phyloP scores from a whole-genome alignment of 2,888 invertebrate genomes.

The Leptura quadrifasciata region DNA sequence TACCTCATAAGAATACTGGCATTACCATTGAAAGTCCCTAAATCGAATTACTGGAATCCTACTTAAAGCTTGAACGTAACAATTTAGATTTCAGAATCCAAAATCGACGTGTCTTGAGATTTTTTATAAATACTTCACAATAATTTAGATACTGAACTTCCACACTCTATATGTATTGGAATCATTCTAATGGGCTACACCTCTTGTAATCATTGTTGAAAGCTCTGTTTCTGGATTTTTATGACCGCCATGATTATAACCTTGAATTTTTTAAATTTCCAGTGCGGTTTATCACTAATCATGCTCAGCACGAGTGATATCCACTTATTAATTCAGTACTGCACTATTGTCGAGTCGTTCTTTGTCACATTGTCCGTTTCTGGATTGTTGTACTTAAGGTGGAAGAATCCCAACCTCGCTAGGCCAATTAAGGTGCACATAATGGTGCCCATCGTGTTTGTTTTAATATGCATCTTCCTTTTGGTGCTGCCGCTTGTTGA shows the following conservation, averaged over 20 bases:
- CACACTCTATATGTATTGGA: too few relatives aligned
- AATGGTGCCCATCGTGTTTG: slow-evolving; percentile 84
- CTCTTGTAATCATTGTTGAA: too few relatives aligned
- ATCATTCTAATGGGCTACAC: too few relatives aligned
- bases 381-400: slow-evolving; percentile 89
- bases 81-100: too few relatives aligned
- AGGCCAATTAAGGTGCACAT: slow-evolving; percentile 88
- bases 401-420: slow-evolving; percentile 84
- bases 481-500: slow-evolving; percentile 87
- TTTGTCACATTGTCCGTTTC: slow-evolving; percentile 92
- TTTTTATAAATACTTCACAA: too few relatives aligned
- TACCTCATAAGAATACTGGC: too few relatives aligned
- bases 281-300: slow-evolving; percentile 89
- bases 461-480: slow-evolving; percentile 85
- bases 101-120: too few relatives aligned
- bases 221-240: too few relatives aligned
- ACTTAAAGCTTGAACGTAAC: slow-evolving; percentile 48
- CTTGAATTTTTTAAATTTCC: slow-evolving; percentile 60
- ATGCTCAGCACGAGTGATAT: slow-evolving; percentile 92
- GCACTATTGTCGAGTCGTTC: slow-evolving; percentile 93
- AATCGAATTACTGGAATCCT: too few relatives aligned
- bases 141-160: too few relatives aligned
- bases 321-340: slow-evolving; percentile 91
- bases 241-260: not conserved
- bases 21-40: too few relatives aligned